A percentile compares a stretch with the other conserved stretches of the same genome.
These are phyloP conservation scores for Gonocerus acuteangulatus DNA, from an alignment of 2,888 invertebrate genomes.

Conservation along the genomic window DNA sequence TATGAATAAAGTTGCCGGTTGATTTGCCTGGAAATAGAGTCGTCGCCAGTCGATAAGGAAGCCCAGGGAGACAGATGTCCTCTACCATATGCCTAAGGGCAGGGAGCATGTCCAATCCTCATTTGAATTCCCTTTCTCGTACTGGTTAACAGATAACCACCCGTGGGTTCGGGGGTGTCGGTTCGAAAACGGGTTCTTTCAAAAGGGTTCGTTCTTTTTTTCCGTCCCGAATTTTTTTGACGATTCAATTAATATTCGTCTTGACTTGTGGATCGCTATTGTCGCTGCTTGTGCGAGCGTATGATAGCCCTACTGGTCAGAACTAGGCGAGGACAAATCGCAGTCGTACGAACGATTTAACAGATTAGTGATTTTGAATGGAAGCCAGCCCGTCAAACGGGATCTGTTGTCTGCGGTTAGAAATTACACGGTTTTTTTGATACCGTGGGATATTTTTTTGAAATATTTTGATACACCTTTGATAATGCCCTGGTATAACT, in stretches of 20 bases:
- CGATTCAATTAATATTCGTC: slow-evolving; percentile 18
- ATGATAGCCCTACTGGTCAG: slow-evolving; percentile 1
- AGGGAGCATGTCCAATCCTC: too few species aligned
- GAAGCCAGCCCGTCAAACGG: slow-evolving; percentile 3
- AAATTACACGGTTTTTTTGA: background rate
- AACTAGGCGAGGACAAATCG: slow-evolving; percentile 7
- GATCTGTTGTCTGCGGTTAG: slow-evolving; percentile 15
- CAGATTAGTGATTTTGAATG: slow-evolving; percentile 16
- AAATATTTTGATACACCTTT: background rate
- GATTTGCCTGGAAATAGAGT: too few species aligned
- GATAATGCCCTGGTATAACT: background rate
- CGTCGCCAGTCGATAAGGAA: too few species aligned
- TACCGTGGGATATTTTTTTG: background rate
- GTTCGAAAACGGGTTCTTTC: too few species aligned
- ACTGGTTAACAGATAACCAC: too few species aligned
- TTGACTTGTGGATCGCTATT: slow-evolving; percentile 9
- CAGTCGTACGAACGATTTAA: slow-evolving; percentile 16
- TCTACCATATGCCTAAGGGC: too few species aligned
- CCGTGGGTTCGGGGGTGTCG: too few species aligned
- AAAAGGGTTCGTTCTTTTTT: too few species aligned
- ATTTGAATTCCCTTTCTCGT: too few species aligned
- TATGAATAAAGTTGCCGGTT: too few species aligned
- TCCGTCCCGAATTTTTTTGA: background rate
- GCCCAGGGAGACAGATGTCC: too few species aligned
- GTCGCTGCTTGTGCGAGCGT: slow-evolving; percentile 4